These are phyloP conservation scores for Carassius gibelio DNA, from an alignment of 2,113 vertebrate species.

Conservation along the genomic window DNA sequence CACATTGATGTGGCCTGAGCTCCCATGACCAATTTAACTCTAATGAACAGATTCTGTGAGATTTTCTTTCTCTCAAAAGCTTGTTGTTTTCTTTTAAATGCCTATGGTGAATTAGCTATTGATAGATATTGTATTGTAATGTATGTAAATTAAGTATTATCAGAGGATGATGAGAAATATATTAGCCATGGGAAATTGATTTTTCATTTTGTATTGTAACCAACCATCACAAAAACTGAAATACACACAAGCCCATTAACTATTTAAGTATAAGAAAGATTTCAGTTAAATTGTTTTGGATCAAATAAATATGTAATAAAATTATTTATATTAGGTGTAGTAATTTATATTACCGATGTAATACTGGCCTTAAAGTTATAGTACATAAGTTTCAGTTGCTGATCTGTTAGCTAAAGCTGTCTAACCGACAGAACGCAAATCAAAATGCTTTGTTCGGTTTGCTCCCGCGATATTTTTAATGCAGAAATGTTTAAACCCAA, in stretches of 20 bases:
- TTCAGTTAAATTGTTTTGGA: too few species aligned
- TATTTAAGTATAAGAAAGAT: too few species aligned
- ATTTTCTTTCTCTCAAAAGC: constrained; percentile 61
- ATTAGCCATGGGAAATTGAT: constrained; percentile 2
- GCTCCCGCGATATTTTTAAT: constrained; percentile 73
- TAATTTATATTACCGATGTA: background rate
- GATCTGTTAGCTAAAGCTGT: background rate
- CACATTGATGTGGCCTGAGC: constrained; percentile 72
- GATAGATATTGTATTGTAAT: background rate
- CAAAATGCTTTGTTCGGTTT: constrained; percentile 47
- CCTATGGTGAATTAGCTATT: constrained; percentile 29
- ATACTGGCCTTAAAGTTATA: background rate
- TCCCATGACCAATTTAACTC: constrained; percentile 76
- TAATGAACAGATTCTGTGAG: constrained; percentile 64
- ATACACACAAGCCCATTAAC: background rate
- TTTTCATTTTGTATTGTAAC: background rate
- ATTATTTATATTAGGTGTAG: too few species aligned
- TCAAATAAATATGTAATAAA: too few species aligned
- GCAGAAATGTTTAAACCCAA: constrained; percentile 46
- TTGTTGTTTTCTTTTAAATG: constrained; percentile 49
- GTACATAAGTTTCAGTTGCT: background rate
- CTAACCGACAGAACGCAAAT: constrained; percentile 53
- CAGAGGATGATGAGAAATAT: background rate
- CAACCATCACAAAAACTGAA: background rate
- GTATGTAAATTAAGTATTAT: background rate